Conservation (phyloP, 1,140 invertebrate genomes). For the Drosophila obscura region DNA sequence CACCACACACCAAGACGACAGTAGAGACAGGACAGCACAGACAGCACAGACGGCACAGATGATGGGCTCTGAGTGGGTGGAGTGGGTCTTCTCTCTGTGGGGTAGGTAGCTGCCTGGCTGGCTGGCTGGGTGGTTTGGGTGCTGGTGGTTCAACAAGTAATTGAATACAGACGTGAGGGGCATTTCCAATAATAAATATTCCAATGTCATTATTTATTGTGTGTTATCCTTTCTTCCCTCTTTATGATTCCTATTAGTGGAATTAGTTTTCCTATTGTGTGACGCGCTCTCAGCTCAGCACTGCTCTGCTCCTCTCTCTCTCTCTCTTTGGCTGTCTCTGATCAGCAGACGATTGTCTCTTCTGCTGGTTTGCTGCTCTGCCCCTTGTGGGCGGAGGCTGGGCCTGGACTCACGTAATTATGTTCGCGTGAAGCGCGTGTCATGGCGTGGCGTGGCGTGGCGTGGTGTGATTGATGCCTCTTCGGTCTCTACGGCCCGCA, state of each 20-base stretch:
- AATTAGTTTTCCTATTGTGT: slow-evolving; percentile 64
- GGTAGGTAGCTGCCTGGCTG: no score
- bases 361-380: no score
- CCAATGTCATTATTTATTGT: slow-evolving; percentile 73
- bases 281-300: no score
- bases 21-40: no score
- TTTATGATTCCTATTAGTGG: slow-evolving; percentile 82
- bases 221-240: slow-evolving; percentile 62
- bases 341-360: slow-evolving; percentile 28
- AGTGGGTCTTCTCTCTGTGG: slow-evolving; percentile 1
- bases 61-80: neutral
- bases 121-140: neutral
- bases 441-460: neutral
- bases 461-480: slow-evolving; percentile 55
- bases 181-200: slow-evolving; percentile 69
- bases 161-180: slow-evolving; percentile 77
- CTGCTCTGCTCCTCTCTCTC: neutral
- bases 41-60: slow-evolving; percentile 2
- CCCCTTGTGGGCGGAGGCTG: no score
- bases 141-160: slow-evolving; percentile 74
- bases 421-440: neutral
- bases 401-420: slow-evolving; percentile 22
- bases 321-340: slow-evolving; percentile 1
- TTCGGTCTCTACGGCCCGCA: neutral
- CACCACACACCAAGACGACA: neutral